Evolutionary conservation across 2,888 invertebrate genomes (phyloP).

Genomic region (Sphaerophoria rueppellii): DNA sequence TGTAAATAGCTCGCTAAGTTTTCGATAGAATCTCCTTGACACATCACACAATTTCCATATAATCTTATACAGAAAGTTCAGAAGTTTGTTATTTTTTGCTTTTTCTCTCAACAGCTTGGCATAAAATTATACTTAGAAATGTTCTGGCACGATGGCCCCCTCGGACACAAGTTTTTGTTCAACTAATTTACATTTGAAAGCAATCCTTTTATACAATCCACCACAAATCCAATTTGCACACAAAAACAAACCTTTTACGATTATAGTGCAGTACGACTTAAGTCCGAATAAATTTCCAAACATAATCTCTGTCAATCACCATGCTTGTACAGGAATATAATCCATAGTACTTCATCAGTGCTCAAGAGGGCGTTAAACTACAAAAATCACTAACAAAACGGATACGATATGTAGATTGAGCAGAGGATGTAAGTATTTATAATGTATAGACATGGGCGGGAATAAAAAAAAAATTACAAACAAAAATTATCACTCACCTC

Average conservation of each 20-base stretch:
- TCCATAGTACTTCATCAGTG: conserved; percentile 1
- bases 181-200: conserved; percentile 61
- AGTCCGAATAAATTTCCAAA: conserved; percentile 34
- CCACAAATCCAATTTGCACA: conserved; percentile 54
- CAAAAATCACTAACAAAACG: conserved; percentile 37
- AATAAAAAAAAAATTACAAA: not conserved
- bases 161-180: conserved; percentile 34
- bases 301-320: conserved; percentile 18
- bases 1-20: conserved; percentile 45
- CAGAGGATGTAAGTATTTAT: not conserved
- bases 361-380: conserved; percentile 47
- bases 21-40: not conserved
- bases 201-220: conserved; percentile 21
- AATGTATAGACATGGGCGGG: not conserved
- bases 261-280: not conserved
- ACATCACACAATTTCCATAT: not conserved
- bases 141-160: not conserved
- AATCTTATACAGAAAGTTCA: not conserved
- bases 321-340: not conserved
- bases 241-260: conserved; percentile 31
- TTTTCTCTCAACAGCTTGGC: not conserved
- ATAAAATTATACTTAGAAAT: conserved; percentile 24
- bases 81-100: not conserved
- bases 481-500: conserved; percentile 57
- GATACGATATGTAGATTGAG: not conserved